These are phyloP conservation scores for Gymnarchus niloticus DNA, from an alignment of 2,113 vertebrate genomes.

Conservation along the genomic window DNA sequence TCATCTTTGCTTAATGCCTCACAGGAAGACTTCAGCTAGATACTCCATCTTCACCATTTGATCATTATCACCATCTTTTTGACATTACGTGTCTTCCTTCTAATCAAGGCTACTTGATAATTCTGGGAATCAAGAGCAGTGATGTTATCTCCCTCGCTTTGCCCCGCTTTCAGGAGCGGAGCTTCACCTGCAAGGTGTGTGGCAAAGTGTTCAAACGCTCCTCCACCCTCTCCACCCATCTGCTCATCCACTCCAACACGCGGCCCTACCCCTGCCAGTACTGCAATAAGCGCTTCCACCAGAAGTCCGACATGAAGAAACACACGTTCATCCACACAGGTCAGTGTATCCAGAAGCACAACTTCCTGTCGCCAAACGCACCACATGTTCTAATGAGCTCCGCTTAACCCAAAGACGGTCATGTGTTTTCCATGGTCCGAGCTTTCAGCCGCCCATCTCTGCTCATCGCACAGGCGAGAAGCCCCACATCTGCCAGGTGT, in stretches of 20 bases:
- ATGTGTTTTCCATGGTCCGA: neutral
- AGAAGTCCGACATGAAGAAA: constrained; percentile 77
- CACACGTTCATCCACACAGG: constrained; percentile 75
- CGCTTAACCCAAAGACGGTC: neutral
- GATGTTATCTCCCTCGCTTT: neutral
- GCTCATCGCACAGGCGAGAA: constrained; percentile 60
- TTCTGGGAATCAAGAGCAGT: too few species aligned
- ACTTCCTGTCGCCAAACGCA: too few species aligned
- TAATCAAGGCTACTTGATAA: neutral
- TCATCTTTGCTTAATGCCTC: neutral
- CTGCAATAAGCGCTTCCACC: constrained; percentile 71
- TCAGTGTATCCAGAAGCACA: constrained; percentile 24
- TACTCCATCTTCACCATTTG: neutral
- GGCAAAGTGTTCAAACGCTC: constrained; percentile 62
- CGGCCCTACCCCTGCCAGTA: constrained; percentile 69
- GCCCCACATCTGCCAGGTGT: constrained; percentile 68
- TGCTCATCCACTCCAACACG: constrained; percentile 71
- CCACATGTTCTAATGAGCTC: neutral
- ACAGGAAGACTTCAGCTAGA: neutral
- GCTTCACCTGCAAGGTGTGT: constrained; percentile 63
- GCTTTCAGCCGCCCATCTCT: neutral
- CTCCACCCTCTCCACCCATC: constrained; percentile 57
- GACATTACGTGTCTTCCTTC: neutral
- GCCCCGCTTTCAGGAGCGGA: constrained; percentile 53
- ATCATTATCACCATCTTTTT: neutral